Base-by-base conservation (phyloP, 2,797 vertebrate genomes). In the Fringilla coelebs region DNA sequence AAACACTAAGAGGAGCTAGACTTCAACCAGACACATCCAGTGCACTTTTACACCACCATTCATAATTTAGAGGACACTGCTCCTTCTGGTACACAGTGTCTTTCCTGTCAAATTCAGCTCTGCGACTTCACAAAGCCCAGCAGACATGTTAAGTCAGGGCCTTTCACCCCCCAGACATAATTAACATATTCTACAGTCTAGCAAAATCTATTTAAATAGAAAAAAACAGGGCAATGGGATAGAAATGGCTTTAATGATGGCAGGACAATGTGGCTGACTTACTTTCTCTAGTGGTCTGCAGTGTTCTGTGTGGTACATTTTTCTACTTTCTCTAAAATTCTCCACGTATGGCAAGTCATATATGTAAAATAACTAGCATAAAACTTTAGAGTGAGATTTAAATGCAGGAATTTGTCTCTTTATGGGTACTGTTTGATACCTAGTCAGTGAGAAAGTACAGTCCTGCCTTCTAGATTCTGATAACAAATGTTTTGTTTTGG, bases 391-490 rank as follows among this genome's bases (percentile, higher is more conserved):
- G 11, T 46, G 41, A 49, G 16, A 55, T 41, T 55, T 60, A 84
- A 71, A 73, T 34, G 32, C 29, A 79, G 29, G 32, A 55, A 55
- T 86, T 66, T 74, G 3, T 57, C 16, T 71, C 38, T 66, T 91
- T 32, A 55, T 6, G 4, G 21, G 32, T 88, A 63, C 57, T 43
- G n/a, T 68, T 93, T 40, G 34, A 71, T 91, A 41, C 17, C 45
- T 66, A 32, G 49, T n/a, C 32, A 77, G 34, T 90, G 79, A 91
- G 73, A 77, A 95, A 90, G 19, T 68, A 57, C 70, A 92, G 83
- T 1, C 0, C 54, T 75, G 25, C n/a, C 51, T 86, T 86, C 51
- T 76, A 67, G 40, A 85, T 91, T 84, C 71, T 63, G 48, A 86
- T 74, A 90, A 91, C 24, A 86, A 85, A 95, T 86, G 52, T 36